Evolutionary conservation across 2,113 vertebrate genomes (phyloP).

Genomic region (Opisthocomus hoazin): DNA sequence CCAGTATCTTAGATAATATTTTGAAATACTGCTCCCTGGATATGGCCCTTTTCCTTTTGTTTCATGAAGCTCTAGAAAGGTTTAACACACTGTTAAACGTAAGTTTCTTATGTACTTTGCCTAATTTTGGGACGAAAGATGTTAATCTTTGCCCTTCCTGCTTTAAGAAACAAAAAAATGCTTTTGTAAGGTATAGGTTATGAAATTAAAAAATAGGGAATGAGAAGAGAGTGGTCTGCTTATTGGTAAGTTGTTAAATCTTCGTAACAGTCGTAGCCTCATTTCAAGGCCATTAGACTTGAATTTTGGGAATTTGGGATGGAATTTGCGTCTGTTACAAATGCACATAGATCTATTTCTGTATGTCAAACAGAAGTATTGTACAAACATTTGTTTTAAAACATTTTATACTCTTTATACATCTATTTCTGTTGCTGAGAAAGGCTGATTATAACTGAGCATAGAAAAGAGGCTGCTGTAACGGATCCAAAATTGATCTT

Average conservation of each 20-base stretch:
- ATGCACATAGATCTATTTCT: background rate
- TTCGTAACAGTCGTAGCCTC: background rate
- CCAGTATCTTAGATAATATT: background rate
- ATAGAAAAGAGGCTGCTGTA: conserved; percentile 62
- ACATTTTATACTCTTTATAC: conserved; percentile 1
- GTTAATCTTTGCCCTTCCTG: background rate
- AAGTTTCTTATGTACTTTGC: background rate
- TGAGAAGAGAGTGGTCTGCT: background rate
- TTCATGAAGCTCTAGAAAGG: background rate
- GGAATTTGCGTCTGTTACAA: background rate
- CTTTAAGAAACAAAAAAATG: background rate
- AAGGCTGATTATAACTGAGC: conserved; percentile 58
- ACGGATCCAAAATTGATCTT: conserved; percentile 54
- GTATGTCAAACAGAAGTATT: conserved; percentile 2
- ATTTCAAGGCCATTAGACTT: background rate
- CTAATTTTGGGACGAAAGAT: background rate
- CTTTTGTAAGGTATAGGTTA: background rate
- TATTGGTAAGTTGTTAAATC: background rate
- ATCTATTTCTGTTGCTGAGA: conserved; percentile 47
- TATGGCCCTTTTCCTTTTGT: background rate
- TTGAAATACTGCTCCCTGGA: background rate
- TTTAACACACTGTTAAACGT: background rate
- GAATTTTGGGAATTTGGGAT: background rate
- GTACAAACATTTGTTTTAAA: conserved; percentile 39
- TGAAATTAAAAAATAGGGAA: background rate